These are phyloP conservation scores for Acrobasis suavella DNA, from an alignment of 2,888 invertebrate genomes.

Conservation along the genomic window DNA sequence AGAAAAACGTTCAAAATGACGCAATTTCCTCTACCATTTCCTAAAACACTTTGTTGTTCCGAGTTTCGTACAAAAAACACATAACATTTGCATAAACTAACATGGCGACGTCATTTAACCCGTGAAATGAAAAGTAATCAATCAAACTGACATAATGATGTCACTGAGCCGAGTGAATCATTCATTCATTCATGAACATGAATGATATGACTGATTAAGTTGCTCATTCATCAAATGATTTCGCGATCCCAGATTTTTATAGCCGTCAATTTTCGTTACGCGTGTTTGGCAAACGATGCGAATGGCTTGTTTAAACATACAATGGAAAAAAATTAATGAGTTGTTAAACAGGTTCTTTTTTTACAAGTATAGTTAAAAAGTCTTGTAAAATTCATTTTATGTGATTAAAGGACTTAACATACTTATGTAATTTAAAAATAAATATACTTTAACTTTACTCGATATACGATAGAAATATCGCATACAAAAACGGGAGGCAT, in stretches of 20 bases:
- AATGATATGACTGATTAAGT: conserved; percentile 32
- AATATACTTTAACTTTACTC: too few species aligned
- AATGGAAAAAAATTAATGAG: background rate
- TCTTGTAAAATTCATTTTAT: too few species aligned
- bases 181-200: conserved; percentile 22
- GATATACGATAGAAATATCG: too few species aligned
- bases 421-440: too few species aligned
- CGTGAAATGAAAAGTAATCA: conserved; percentile 31
- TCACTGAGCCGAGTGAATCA: conserved; percentile 26
- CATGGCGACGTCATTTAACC: conserved; percentile 14
- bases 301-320: background rate
- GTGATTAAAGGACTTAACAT: too few species aligned
- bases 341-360: background rate
- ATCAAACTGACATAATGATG: conserved; percentile 45
- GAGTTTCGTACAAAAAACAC: background rate
- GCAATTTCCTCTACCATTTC: background rate
- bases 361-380: background rate
- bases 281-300: background rate
- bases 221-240: conserved; percentile 37
- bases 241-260: conserved; percentile 12
- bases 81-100: conserved; percentile 13
- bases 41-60: background rate
- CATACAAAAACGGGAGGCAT: too few species aligned
- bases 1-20: background rate
- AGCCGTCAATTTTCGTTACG: conserved; percentile 12